A percentile compares a stretch with the other conserved stretches of the same genome.
These are phyloP conservation scores for Chloroceryle amazona DNA, from an alignment of 2,797 vertebrate species.

Conservation along the genomic window DNA sequence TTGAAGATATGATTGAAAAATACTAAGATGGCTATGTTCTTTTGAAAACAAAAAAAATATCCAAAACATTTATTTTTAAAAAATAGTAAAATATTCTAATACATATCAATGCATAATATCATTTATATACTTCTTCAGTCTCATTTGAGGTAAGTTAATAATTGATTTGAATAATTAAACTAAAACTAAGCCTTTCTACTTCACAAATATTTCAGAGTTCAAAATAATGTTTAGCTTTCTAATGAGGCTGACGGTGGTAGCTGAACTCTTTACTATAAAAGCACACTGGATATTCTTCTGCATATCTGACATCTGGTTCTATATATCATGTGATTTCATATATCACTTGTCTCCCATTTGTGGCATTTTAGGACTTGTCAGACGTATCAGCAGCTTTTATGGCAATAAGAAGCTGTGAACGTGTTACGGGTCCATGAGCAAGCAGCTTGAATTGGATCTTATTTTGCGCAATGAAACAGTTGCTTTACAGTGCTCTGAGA, in stretches of 20 bases:
- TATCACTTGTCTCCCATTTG: neutral
- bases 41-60: neutral
- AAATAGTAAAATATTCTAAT: neutral
- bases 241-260: neutral
- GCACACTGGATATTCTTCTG: neutral
- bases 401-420: neutral
- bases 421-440: neutral
- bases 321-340: neutral
- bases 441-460: neutral
- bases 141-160: neutral
- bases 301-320: neutral
- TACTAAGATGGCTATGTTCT: neutral
- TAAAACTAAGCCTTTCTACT: neutral
- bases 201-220: neutral
- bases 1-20: neutral
- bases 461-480: neutral
- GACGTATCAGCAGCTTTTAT: slow-evolving; percentile 26
- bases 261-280: neutral
- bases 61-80: neutral
- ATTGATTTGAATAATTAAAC: neutral
- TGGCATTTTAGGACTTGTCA: slow-evolving; percentile 14
- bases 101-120: neutral
- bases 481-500: slow-evolving; percentile 43
- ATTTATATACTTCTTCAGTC: neutral
- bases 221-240: neutral